Percentiles rank a stretch among this genome's conserved stretches.
Evolutionary conservation across 2,113 vertebrate species (phyloP).

Genomic region (Equus przewalskii): DNA sequence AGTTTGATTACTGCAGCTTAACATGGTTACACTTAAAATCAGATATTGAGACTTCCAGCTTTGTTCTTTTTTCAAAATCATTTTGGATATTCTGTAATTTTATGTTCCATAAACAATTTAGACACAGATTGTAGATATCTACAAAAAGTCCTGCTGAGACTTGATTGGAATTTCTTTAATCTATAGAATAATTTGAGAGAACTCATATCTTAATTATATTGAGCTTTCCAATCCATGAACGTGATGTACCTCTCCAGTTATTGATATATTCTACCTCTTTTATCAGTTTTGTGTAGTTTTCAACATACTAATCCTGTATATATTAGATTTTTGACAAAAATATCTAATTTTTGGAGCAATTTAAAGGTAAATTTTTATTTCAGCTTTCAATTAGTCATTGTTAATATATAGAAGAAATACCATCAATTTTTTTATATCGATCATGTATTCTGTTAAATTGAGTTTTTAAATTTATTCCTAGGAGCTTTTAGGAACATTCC

Average conservation of each 20-base stretch:
- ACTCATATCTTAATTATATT: not conserved
- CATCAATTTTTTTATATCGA: not conserved
- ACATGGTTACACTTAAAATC: not conserved
- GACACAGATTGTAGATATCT: not conserved
- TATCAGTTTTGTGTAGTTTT: not conserved
- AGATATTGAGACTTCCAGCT: not conserved
- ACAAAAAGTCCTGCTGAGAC: not conserved
- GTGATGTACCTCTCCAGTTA: not conserved
- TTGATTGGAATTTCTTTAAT: not conserved
- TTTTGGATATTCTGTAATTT: not conserved
- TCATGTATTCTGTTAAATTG: not conserved
- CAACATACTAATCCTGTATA: not conserved
- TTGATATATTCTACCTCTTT: not conserved
- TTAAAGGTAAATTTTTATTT: not conserved
- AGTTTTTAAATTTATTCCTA: not conserved
- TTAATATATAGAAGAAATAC: not conserved
- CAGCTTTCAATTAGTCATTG: not conserved
- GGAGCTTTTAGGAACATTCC: not conserved
- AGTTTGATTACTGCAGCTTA: not conserved
- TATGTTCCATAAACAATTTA: not conserved
- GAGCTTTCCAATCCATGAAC: not conserved
- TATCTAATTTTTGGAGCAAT: not conserved
- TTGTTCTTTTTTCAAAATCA: not conserved
- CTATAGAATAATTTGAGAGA: not conserved
- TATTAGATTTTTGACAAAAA: not conserved